Evolutionary conservation across 2,113 vertebrate species (phyloP).

Genomic region (Labrus mixtus): DNA sequence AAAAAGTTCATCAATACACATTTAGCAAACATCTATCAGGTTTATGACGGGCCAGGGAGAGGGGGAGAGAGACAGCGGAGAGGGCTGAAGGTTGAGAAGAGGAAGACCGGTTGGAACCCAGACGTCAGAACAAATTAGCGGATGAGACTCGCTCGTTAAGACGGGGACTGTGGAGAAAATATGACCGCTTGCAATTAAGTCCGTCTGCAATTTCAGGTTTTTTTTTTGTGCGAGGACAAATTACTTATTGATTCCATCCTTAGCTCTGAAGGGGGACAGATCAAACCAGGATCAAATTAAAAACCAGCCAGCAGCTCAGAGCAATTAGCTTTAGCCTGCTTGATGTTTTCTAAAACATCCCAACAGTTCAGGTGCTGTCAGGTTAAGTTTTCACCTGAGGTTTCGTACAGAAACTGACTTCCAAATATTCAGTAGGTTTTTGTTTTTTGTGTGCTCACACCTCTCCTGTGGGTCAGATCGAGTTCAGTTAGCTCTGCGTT

Average conservation of each 20-base stretch:
- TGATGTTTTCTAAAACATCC: background rate
- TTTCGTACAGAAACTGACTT: constrained; percentile 15
- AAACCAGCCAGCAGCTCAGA: background rate
- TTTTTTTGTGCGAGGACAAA: constrained; percentile 41
- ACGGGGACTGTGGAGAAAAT: constrained; percentile 30
- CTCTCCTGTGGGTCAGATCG: background rate
- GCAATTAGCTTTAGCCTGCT: background rate
- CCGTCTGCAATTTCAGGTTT: constrained; percentile 2
- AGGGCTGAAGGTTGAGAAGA: background rate
- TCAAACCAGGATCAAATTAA: background rate
- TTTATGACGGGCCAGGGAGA: constrained; percentile 7
- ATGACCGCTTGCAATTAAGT: constrained; percentile 6
- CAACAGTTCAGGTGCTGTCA: background rate
- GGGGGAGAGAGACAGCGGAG: background rate
- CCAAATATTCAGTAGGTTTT: background rate
- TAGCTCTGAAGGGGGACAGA: background rate
- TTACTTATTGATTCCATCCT: constrained; percentile 58
- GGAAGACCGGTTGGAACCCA: constrained; percentile 1
- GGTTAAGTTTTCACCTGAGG: background rate
- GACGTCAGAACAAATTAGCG: constrained; percentile 29
- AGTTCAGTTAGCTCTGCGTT: background rate
- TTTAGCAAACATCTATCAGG: constrained; percentile 42
- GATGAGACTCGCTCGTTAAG: constrained; percentile 14
- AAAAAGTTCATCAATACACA: constrained; percentile 49
- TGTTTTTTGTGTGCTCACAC: background rate